These are phyloP conservation scores for Cariama cristata DNA, from an alignment of 2,113 vertebrate species.

Conservation along the genomic window DNA sequence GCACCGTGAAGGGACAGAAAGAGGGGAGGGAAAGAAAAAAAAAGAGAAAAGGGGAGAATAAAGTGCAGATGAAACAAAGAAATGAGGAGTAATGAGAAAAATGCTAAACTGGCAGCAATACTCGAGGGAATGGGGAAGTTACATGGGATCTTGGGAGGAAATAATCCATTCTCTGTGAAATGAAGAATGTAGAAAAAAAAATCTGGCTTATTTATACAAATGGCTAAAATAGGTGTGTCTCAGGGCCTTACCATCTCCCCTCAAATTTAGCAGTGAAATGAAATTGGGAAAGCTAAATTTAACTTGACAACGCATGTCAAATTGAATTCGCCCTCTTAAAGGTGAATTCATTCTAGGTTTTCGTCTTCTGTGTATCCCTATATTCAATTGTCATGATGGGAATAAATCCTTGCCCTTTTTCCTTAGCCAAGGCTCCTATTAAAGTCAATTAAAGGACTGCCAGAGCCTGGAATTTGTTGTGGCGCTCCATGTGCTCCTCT, in stretches of 20 bases:
- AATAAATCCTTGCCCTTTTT: not conserved
- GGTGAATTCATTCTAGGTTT: not conserved
- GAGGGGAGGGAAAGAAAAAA: not conserved
- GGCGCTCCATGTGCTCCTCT: not conserved
- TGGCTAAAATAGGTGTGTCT: not conserved
- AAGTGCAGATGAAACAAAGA: not conserved
- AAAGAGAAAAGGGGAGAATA: not conserved
- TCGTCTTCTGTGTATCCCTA: not conserved
- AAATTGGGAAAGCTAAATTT: not conserved
- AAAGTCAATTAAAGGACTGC: not conserved
- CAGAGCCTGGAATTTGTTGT: not conserved
- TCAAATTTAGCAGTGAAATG: not conserved
- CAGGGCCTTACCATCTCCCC: accelerated
- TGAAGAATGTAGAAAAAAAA: not conserved
- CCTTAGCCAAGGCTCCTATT: not conserved
- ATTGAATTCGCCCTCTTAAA: not conserved
- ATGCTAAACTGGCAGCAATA: not conserved
- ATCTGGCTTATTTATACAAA: not conserved
- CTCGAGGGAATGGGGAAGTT: not conserved
- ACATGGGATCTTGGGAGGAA: not conserved
- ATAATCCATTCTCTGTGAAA: not conserved
- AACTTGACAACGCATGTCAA: not conserved
- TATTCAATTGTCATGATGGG: not conserved
- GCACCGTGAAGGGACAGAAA: not conserved
- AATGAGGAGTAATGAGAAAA: not conserved